These are phyloP conservation scores for Rhabdomys dilectus DNA, from an alignment of 2,113 vertebrate species.

Conservation along the genomic window DNA sequence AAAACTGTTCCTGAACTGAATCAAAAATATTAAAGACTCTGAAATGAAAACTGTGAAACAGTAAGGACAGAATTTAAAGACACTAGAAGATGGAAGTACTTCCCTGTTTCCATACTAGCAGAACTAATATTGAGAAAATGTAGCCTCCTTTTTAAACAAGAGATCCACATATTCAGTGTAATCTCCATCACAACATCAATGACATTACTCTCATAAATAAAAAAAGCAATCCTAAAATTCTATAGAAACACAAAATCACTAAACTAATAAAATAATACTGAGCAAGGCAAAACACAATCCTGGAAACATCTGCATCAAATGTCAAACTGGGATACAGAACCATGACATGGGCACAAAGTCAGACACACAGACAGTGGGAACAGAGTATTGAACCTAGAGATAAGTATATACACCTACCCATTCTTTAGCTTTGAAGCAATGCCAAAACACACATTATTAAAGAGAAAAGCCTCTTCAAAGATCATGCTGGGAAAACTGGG, in stretches of 20 bases:
- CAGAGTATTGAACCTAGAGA: neutral
- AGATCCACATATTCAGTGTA: neutral
- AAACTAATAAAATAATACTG: neutral
- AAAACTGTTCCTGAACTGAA: neutral
- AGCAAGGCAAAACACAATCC: neutral
- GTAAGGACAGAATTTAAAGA: neutral
- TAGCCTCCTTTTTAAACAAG: neutral
- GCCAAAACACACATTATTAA: neutral
- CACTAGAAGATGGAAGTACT: neutral
- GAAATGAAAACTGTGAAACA: neutral
- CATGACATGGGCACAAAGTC: neutral
- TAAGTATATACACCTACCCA: neutral
- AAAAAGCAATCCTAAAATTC: neutral
- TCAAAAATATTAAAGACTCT: neutral
- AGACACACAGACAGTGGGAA: neutral
- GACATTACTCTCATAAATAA: neutral
- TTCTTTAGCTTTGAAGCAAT: neutral
- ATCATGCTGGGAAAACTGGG: neutral
- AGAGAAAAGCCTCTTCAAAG: neutral
- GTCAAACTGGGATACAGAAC: neutral
- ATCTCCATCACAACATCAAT: neutral
- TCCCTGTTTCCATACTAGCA: neutral
- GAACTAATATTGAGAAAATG: neutral
- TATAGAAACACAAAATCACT: neutral
- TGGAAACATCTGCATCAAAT: neutral